phyloP scores from a whole-genome alignment of 2,113 vertebrate species.

The Daubentonia madagascariensis region DNA sequence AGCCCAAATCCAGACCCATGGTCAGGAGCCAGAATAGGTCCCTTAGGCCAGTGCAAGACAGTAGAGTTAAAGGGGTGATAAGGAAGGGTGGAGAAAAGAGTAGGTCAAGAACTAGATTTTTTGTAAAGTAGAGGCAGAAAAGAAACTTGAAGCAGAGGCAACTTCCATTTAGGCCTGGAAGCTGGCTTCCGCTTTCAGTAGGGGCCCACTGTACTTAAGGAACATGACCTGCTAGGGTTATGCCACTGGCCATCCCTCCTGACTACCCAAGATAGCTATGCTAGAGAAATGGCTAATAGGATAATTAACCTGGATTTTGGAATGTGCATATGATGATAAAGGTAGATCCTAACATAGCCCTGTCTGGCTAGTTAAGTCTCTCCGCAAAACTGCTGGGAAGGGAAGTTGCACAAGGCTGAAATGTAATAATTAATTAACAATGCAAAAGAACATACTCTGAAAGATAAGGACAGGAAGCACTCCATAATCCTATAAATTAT shows the following conservation, averaged over 20 bases:
- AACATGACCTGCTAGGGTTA: background rate
- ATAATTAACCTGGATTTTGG: conserved; percentile 13
- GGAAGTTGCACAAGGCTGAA: conserved; percentile 54
- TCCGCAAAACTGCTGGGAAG: conserved; percentile 49
- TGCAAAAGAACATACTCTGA: conserved; percentile 63
- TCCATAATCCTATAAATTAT: conserved; percentile 77
- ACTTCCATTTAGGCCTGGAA: background rate
- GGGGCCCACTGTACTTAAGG: background rate
- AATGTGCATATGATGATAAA: conserved; percentile 10
- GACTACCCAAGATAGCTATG: background rate
- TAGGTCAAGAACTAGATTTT: background rate
- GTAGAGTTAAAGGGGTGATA: background rate
- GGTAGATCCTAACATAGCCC: background rate
- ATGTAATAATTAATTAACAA: conserved; percentile 70
- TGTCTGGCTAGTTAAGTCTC: conserved; percentile 25
- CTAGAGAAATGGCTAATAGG: background rate
- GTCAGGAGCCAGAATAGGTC: background rate
- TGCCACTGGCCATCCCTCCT: fast-evolving
- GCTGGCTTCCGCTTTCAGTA: background rate
- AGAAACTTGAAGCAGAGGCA: conserved; percentile 1
- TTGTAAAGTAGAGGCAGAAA: background rate
- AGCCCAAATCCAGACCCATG: background rate
- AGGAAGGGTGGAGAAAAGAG: background rate
- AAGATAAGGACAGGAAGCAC: conserved; percentile 73
- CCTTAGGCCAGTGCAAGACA: background rate